Evolutionary conservation across 2,888 invertebrate species (phyloP).

Genomic region (Tetropium fuscum): DNA sequence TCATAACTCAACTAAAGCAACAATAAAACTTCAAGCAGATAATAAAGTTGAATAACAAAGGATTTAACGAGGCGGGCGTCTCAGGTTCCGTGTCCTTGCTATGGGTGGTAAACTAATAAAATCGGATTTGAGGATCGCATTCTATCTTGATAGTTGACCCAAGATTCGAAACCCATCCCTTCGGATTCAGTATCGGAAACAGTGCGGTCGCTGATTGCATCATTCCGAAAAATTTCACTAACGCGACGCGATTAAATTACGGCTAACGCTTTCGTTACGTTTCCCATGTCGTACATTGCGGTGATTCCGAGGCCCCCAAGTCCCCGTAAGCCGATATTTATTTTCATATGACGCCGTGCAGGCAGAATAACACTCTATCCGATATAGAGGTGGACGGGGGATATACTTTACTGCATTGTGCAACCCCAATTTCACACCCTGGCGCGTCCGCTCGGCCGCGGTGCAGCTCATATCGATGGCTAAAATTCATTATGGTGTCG

Average conservation of each 20-base stretch:
- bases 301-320: constrained; percentile 53
- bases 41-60: constrained; percentile 20
- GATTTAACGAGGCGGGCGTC: constrained; percentile 12
- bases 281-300: constrained; percentile 53
- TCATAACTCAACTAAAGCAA: constrained; percentile 15
- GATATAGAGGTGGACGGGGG: constrained; percentile 49
- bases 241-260: constrained; percentile 44
- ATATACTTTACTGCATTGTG: constrained; percentile 60
- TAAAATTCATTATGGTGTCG: constrained; percentile 61
- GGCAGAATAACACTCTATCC: constrained; percentile 56
- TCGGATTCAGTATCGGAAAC: too few species aligned
- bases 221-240: constrained; percentile 36
- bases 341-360: constrained; percentile 59
- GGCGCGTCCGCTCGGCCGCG: constrained; percentile 56
- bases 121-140: too few species aligned
- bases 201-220: constrained; percentile 37
- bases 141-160: too few species aligned
- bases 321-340: constrained; percentile 61
- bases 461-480: constrained; percentile 63
- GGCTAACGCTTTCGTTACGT: constrained; percentile 53
- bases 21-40: constrained; percentile 15
- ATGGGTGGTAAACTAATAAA: constrained; percentile 23
- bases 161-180: too few species aligned
- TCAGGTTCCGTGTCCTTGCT: constrained; percentile 8
- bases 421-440: constrained; percentile 64